Conservation (phyloP, 2,888 invertebrate species). For the Brenthis ino region DNA sequence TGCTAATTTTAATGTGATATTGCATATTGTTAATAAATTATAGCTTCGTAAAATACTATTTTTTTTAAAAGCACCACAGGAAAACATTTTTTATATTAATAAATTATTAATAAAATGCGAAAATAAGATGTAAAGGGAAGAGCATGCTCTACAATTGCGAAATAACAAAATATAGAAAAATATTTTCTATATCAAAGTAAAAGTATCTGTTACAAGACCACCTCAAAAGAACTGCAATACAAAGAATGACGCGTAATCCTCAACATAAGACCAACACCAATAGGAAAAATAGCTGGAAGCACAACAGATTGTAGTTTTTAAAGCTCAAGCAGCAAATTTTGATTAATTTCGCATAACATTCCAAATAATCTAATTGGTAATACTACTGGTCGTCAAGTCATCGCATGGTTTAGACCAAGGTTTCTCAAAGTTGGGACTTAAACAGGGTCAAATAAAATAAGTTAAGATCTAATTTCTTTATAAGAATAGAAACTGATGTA, state of each 20-base stretch:
- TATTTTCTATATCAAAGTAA: background rate
- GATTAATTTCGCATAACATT: slow-evolving; percentile 33
- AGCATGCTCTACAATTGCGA: background rate
- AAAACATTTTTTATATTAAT: no score
- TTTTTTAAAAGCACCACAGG: background rate
- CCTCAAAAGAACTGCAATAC: background rate
- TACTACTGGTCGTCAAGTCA: slow-evolving; percentile 36
- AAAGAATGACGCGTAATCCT: background rate
- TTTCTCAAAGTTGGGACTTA: slow-evolving; percentile 10
- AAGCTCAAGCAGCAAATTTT: slow-evolving; percentile 38
- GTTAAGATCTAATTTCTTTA: background rate
- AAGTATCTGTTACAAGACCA: background rate
- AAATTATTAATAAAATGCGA: background rate
- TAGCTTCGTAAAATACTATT: background rate
- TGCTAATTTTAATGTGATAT: background rate
- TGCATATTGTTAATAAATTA: background rate
- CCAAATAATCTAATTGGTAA: slow-evolving; percentile 19
- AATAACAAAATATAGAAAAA: background rate
- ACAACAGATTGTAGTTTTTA: slow-evolving; percentile 42
- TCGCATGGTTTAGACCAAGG: slow-evolving; percentile 42
- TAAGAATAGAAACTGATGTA: background rate
- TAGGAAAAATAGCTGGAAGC: slow-evolving; percentile 56
- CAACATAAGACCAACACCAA: slow-evolving; percentile 62
- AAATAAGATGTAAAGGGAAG: slow-evolving; percentile 7
- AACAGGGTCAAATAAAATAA: background rate